Base-by-base conservation (phyloP, 2,113 vertebrate genomes). In the Anguilla japonica region DNA sequence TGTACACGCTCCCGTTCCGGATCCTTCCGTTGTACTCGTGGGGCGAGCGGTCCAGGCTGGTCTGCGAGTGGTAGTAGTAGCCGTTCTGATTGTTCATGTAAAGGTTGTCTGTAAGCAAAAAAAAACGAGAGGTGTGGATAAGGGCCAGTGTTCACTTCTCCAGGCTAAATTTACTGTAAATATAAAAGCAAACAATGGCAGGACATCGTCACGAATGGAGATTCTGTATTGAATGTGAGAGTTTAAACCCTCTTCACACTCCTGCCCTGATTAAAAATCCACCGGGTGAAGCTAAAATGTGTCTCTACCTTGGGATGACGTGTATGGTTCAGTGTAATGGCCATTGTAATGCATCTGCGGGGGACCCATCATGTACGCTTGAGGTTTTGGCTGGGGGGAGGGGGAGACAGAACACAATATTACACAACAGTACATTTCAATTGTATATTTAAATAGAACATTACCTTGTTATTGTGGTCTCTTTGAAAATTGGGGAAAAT, bases 61-160 rank as follows among this genome's bases (percentile, higher is more conserved):
- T 99, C 94, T 99, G 98, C 79, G 98, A 99, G 92, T 98, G 98
- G 91, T 97, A 98, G 91, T 97, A 99, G 92, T 96, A 99, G 85
- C 97, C 98, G 0, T 99, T 99, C 94, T 99, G 97, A 91, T 87
- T 98, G 96, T 96, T 96, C 93, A 98, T 94, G 94, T 98, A 99
- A 87, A 99, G 96, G 93, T 99, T 99, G 92, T 99, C 98, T 99
- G 95, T 20, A 13, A 92, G 90, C 3, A 85, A 90, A 87, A 91
- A 20, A 87, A 34, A 34, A n/a, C 29, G 26, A 75, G n/a, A 34
- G 13, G 13, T 53, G 50, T 34, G 71, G 2, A 75, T 75, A 34
- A 5, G n/a, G n/a, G 71, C 91, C 57, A 88, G 43, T 6, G 50
- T 87, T 89, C 91, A 91, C 46, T 13, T 43, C 82, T 26, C 29